Conservation (phyloP, 2,797 vertebrate genomes). For the Falco columbarius region DNA sequence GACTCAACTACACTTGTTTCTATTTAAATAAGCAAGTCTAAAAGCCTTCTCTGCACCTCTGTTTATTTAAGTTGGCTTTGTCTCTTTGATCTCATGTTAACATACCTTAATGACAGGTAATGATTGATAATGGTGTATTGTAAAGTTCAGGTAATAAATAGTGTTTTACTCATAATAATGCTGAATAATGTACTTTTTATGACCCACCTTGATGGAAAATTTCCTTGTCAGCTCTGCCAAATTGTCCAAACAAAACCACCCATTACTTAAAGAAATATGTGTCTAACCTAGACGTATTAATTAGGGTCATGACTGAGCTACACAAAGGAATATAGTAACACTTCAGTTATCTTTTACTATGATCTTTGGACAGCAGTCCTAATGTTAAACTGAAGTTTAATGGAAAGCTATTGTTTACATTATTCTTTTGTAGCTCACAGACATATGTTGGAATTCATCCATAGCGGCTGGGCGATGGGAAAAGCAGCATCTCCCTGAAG, state of each 20-base stretch:
- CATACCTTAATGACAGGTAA: slow-evolving; percentile 87
- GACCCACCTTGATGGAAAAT: slow-evolving; percentile 83
- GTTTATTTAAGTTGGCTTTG: slow-evolving; percentile 83
- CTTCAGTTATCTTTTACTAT: slow-evolving; percentile 80
- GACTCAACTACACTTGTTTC: slow-evolving; percentile 56
- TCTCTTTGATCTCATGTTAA: slow-evolving; percentile 85
- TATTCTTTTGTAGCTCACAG: slow-evolving; percentile 56
- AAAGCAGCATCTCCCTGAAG: not conserved
- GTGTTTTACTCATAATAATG: slow-evolving; percentile 85
- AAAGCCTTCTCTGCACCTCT: slow-evolving; percentile 71
- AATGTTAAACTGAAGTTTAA: slow-evolving; percentile 80
- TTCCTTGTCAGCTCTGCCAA: slow-evolving; percentile 82
- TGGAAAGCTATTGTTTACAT: slow-evolving; percentile 79
- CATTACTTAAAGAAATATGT: slow-evolving; percentile 82
- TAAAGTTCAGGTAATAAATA: slow-evolving; percentile 86
- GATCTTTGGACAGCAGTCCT: slow-evolving; percentile 79
- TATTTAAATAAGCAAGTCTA: slow-evolving; percentile 70
- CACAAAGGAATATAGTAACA: slow-evolving; percentile 80
- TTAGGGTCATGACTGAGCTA: slow-evolving; percentile 83
- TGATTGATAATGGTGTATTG: slow-evolving; percentile 86
- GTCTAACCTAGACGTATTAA: slow-evolving; percentile 81
- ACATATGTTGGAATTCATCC: slow-evolving; percentile 50
- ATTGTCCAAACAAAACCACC: slow-evolving; percentile 85
- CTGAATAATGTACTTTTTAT: slow-evolving; percentile 89
- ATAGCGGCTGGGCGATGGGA: not conserved